Evolutionary conservation across 2,113 vertebrate species (phyloP).

Genomic region (Bos javanicus): DNA sequence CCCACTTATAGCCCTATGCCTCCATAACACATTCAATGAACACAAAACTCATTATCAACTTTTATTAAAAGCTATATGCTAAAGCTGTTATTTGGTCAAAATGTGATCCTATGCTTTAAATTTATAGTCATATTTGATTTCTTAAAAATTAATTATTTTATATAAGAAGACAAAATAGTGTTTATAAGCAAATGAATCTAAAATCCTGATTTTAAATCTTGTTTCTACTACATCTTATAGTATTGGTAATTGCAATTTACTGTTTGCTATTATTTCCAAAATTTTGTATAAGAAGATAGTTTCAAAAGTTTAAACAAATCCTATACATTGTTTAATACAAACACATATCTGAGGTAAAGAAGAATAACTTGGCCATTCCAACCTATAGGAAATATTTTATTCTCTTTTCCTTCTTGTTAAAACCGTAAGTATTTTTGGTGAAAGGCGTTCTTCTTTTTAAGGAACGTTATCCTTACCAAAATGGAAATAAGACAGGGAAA

Average conservation of each 20-base stretch:
- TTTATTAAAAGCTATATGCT: background rate
- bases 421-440: background rate
- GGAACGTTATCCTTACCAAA: background rate
- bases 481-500: background rate
- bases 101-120: background rate
- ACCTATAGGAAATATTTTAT: background rate
- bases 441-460: background rate
- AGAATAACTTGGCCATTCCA: background rate
- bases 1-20: no score
- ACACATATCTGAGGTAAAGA: background rate
- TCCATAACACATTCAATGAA: background rate
- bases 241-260: background rate
- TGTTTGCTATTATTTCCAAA: background rate
- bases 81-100: background rate
- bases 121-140: background rate
- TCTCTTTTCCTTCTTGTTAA: background rate
- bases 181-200: background rate
- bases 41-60: background rate
- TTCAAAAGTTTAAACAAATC: background rate
- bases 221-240: background rate
- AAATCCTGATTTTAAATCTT: background rate
- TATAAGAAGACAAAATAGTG: background rate
- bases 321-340: background rate
- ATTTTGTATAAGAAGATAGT: background rate
- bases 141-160: background rate